phyloP scores from a whole-genome alignment of 2,113 vertebrate species.

The Sula dactylatra region DNA sequence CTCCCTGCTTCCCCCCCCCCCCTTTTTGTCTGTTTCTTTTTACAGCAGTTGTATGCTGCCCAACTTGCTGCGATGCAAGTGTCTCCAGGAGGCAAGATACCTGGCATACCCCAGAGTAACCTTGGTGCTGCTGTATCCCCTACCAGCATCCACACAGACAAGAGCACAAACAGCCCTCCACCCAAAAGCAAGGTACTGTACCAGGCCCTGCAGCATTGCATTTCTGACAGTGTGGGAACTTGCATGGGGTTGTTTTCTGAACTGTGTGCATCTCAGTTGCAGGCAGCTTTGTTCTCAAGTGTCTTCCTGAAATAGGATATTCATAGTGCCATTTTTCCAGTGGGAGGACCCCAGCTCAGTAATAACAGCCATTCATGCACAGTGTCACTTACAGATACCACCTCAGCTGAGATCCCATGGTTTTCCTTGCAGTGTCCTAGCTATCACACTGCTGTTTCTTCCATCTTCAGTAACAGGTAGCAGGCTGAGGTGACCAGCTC shows the following conservation, averaged over 20 bases:
- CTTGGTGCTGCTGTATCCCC: conserved; percentile 89
- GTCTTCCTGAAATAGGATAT: background rate
- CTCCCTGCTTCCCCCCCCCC: background rate
- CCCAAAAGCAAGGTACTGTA: conserved; percentile 96
- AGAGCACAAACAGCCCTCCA: conserved; percentile 89
- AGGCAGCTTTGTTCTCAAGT: background rate
- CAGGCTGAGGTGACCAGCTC: background rate
- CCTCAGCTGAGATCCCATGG: background rate
- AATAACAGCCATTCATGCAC: background rate
- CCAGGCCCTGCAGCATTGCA: background rate
- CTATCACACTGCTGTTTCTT: background rate
- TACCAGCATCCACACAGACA: conserved; percentile 91
- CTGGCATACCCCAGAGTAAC: conserved; percentile 87
- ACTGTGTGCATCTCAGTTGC: background rate
- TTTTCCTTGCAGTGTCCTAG: background rate
- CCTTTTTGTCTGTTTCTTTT: conserved; percentile 1
- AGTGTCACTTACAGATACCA: background rate
- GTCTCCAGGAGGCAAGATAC: conserved; percentile 94
- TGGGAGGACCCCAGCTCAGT: background rate
- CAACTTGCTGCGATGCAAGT: conserved; percentile 98
- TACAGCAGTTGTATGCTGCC: conserved; percentile 95
- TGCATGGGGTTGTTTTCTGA: background rate
- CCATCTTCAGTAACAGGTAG: background rate
- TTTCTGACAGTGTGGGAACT: background rate
- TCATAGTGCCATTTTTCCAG: background rate